Conservation (phyloP, 2,888 invertebrate genomes). For the Gymnosoma rotundatum region DNA sequence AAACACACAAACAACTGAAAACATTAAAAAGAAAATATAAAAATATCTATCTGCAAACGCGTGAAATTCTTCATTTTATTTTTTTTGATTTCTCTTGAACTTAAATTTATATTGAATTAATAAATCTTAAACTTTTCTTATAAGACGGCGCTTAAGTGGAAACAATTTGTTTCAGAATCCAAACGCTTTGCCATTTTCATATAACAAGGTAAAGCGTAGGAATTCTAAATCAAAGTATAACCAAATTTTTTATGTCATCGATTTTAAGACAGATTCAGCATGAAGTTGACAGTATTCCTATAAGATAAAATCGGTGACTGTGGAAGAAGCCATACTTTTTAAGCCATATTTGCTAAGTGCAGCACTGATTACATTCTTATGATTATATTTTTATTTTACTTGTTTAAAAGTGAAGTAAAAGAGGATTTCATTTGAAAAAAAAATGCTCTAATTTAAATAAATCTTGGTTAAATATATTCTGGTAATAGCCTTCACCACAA, state of each 20-base stretch:
- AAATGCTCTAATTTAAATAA: too few species aligned
- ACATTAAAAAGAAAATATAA: conserved; percentile 3
- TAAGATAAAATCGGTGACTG: too few species aligned
- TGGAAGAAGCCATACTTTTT: too few species aligned
- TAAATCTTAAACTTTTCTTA: background rate
- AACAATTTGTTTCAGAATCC: conserved; percentile 94
- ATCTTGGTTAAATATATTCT: too few species aligned
- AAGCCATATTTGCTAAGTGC: background rate
- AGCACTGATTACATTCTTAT: too few species aligned
- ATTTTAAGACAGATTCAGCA: too few species aligned
- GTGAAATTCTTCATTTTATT: conserved; percentile 2
- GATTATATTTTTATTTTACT: too few species aligned
- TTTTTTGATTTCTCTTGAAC: background rate
- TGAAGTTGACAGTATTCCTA: too few species aligned
- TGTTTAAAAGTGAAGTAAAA: too few species aligned
- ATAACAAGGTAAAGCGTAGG: conserved; percentile 95
- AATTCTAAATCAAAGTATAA: conserved; percentile 92
- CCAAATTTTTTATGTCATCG: conserved; percentile 23
- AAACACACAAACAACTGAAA: background rate
- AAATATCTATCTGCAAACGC: conserved; percentile 2
- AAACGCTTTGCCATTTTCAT: conserved; percentile 93
- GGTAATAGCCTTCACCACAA: too few species aligned
- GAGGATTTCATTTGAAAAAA: too few species aligned
- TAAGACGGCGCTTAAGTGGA: conserved; percentile 74
- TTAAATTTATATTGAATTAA: background rate